Conservation (phyloP, 2,113 vertebrate genomes). For the Dicaeum eximium region DNA sequence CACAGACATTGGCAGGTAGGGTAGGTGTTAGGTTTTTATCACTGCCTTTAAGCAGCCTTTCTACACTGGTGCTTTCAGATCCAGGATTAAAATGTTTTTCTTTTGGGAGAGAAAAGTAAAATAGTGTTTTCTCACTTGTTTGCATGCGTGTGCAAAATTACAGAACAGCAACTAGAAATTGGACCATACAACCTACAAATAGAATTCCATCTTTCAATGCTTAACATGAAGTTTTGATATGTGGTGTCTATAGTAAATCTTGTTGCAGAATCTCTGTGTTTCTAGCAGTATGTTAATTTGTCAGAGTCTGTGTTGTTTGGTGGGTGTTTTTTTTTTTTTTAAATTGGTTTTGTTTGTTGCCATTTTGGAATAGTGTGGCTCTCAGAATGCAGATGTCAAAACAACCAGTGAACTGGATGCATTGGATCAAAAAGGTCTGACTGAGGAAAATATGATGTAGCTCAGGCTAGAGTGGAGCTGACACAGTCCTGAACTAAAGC, state of each 20-base stretch:
- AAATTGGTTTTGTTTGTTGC: neutral
- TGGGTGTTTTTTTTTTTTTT: too few species aligned
- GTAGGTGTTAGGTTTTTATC: neutral
- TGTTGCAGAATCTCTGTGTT: neutral
- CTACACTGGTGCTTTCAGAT: neutral
- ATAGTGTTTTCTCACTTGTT: neutral
- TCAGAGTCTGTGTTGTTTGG: neutral
- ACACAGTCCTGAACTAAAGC: neutral
- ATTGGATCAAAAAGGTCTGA: neutral
- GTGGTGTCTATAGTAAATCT: neutral
- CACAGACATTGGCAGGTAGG: slow-evolving; percentile 18
- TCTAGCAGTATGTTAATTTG: neutral
- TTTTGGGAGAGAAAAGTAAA: neutral
- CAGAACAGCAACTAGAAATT: neutral
- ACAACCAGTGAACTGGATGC: neutral
- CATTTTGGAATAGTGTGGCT: neutral
- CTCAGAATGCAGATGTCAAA: neutral
- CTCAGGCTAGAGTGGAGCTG: neutral
- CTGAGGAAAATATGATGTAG: neutral
- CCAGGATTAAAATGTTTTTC: neutral
- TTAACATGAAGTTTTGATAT: neutral
- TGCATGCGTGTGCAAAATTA: neutral
- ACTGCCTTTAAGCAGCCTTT: neutral
- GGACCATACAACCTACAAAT: neutral
- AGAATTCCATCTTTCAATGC: neutral